These are phyloP conservation scores for Fissipunctia ypsillon DNA, from an alignment of 2,888 invertebrate genomes.

Conservation along the genomic window DNA sequence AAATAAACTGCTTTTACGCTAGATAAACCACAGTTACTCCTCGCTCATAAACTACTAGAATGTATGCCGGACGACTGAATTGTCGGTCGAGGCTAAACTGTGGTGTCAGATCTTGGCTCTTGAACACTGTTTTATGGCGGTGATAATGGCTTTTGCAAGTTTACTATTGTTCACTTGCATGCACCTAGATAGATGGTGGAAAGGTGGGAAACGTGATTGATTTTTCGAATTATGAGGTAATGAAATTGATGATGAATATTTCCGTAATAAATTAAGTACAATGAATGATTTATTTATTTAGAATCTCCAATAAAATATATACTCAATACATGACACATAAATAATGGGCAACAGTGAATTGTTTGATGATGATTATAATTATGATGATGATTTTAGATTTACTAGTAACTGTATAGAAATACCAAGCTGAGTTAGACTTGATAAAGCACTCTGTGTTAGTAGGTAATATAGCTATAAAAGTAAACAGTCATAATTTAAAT, in stretches of 20 bases:
- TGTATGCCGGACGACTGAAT: conserved; percentile 41
- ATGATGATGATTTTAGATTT: background rate
- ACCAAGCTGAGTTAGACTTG: no score
- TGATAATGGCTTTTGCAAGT: conserved; percentile 49
- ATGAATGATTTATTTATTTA: no score
- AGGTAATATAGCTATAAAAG: background rate
- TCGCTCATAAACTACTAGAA: conserved; percentile 46
- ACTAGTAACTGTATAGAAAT: background rate
- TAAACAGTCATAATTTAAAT: background rate
- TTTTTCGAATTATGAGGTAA: background rate
- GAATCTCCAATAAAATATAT: no score
- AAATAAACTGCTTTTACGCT: conserved; percentile 43
- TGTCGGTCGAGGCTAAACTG: conserved; percentile 43
- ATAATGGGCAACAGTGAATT: no score
- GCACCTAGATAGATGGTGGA: background rate
- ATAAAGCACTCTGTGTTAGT: background rate
- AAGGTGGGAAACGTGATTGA: conserved; percentile 9
- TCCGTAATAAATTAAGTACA: background rate
- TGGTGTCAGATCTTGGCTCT: conserved; percentile 58
- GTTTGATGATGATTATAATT: no score
- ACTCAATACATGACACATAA: no score
- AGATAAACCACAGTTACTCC: conserved; percentile 9
- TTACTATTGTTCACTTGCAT: conserved; percentile 25
- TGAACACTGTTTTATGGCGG: conserved; percentile 49
- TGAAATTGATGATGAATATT: background rate